These are phyloP conservation scores for Neotoxoptera formosana DNA, from an alignment of 1,140 invertebrate genomes.

Conservation along the genomic window DNA sequence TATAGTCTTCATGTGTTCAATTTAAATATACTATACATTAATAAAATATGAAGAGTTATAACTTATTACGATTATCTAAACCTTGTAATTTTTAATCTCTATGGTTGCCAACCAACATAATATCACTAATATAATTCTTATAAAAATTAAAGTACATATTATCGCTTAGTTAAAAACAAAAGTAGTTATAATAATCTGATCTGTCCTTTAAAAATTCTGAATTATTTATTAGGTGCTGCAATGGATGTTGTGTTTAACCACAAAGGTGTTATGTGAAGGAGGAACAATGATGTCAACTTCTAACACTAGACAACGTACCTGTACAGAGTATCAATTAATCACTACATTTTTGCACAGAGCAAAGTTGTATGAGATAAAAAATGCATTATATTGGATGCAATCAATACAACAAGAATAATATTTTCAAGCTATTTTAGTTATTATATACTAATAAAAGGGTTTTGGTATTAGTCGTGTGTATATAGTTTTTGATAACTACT, in stretches of 20 bases:
- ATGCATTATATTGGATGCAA: conserved; percentile 72
- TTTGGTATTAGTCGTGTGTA: conserved; percentile 11
- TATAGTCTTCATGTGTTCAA: too few species aligned
- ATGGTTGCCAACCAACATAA: neutral
- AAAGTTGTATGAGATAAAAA: conserved; percentile 69
- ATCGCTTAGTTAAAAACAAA: neutral
- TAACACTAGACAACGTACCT: conserved; percentile 67
- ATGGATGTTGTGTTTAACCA: conserved; percentile 78
- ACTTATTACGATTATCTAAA: neutral
- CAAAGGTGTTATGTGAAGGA: conserved; percentile 70
- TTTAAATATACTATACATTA: too few species aligned
- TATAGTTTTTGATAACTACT: neutral
- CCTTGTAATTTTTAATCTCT: neutral
- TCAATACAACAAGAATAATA: conserved; percentile 48
- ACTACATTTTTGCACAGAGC: conserved; percentile 74
- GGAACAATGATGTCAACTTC: conserved; percentile 61
- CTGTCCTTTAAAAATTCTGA: neutral
- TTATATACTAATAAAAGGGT: neutral
- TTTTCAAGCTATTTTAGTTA: neutral
- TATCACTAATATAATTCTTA: neutral
- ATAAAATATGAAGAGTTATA: too few species aligned
- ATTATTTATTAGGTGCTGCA: conserved; percentile 71
- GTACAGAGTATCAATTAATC: conserved; percentile 77
- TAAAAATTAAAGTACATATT: neutral
- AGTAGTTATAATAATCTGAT: neutral